These are phyloP conservation scores for Synodontis membranacea DNA, from an alignment of 2,113 vertebrate genomes.

Conservation along the genomic window DNA sequence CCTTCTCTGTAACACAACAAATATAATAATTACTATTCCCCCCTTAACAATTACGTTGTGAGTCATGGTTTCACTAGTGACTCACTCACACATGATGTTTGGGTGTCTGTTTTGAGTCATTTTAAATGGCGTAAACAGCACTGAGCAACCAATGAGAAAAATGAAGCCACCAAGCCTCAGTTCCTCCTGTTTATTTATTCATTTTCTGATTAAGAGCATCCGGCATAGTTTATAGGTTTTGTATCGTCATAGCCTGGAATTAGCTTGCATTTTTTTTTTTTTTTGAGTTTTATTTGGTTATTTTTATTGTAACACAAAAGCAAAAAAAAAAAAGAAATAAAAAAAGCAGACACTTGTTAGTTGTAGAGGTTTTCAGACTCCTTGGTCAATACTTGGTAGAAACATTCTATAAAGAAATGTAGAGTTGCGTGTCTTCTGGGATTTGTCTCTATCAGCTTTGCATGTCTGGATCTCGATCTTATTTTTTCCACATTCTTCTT, in stretches of 20 bases:
- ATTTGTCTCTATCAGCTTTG: neutral
- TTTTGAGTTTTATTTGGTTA: neutral
- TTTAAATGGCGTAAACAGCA: neutral
- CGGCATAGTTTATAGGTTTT: neutral
- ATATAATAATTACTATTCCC: neutral
- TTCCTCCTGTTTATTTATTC: neutral
- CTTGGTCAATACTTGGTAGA: neutral
- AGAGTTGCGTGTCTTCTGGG: neutral
- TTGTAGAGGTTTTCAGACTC: neutral
- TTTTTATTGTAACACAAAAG: neutral
- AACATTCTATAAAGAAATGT: neutral
- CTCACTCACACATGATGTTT: neutral
- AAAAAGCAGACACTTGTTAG: neutral
- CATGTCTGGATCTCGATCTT: neutral
- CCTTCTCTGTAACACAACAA: constrained; percentile 73
- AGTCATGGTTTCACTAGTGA: neutral
- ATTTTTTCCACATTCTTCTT: constrained; percentile 4
- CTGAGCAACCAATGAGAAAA: neutral
- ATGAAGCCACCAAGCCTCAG: neutral
- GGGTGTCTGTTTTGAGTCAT: constrained; percentile 6
- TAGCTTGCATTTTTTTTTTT: neutral
- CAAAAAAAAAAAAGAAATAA: neutral
- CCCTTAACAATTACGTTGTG: neutral
- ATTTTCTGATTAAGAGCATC: neutral
- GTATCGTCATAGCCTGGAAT: neutral